phyloP scores from a whole-genome alignment of 35 echinoderm and acorn worm genomes.

The Heliocidaris erythrogramma region DNA sequence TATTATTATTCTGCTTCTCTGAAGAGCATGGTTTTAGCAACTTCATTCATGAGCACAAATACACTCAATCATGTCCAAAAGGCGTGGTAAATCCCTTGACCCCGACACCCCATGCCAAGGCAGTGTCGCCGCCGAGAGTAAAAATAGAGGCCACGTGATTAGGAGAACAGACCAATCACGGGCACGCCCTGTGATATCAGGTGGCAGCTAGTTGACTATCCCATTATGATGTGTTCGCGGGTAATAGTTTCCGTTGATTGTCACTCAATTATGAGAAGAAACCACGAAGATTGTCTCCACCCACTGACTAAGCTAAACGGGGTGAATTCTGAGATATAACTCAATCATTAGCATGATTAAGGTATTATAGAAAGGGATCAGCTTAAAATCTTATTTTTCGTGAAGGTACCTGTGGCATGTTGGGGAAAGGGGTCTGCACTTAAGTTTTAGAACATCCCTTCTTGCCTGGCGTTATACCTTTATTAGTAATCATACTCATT shows the following conservation, averaged over 20 bases:
- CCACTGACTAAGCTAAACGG: too few species aligned
- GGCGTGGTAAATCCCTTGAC: neutral
- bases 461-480: too few species aligned
- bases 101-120: neutral
- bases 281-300: neutral
- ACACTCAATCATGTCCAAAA: neutral
- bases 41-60: neutral
- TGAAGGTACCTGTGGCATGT: neutral
- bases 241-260: neutral
- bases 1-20: too few species aligned
- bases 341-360: neutral
- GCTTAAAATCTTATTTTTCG: neutral
- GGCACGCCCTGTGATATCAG: neutral
- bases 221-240: neutral
- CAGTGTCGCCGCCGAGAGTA: neutral
- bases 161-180: neutral
- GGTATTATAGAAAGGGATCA: neutral
- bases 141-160: neutral
- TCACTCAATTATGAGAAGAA: neutral
- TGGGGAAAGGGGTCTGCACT: neutral
- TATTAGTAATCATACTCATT: too few species aligned
- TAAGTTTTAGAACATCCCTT: too few species aligned
- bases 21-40: neutral
- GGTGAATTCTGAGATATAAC: too few species aligned
- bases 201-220: neutral